A percentile compares a stretch with the other conserved stretches of the same genome.
phyloP scores from a whole-genome alignment of 2,888 invertebrate genomes.

The Chouioia cunea region DNA sequence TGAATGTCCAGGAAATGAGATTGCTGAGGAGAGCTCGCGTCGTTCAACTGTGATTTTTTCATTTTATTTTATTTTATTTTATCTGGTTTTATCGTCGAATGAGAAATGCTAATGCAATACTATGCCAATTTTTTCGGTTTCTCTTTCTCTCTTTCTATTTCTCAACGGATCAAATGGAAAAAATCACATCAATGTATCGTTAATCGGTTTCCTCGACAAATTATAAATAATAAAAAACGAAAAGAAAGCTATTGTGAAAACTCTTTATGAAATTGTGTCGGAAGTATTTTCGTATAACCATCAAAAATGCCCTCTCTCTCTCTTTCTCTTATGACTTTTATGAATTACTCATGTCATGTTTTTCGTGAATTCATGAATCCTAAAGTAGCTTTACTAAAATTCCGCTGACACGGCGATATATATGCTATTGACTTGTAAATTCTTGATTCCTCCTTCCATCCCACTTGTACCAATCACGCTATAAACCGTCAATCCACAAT shows the following conservation, averaged over 20 bases:
- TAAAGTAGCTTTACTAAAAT: background rate
- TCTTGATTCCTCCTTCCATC: conserved; percentile 25
- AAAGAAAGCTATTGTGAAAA: too few relatives aligned
- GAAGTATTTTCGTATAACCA: too few relatives aligned
- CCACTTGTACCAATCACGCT: conserved; percentile 26
- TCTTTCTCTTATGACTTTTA: too few relatives aligned
- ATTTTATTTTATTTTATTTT: background rate
- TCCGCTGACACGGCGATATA: conserved; percentile 1
- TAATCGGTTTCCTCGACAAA: background rate
- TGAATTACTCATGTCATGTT: background rate
- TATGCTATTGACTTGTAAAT: conserved; percentile 25
- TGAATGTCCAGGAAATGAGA: conserved; percentile 63
- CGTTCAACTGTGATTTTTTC: conserved; percentile 9
- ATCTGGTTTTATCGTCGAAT: background rate
- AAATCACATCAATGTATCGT: too few relatives aligned
- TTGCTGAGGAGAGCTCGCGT: conserved; percentile 48
- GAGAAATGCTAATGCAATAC: conserved; percentile 11
- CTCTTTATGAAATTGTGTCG: too few relatives aligned
- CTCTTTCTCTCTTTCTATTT: too few relatives aligned
- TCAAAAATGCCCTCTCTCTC: too few relatives aligned
- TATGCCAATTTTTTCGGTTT: conserved; percentile 8
- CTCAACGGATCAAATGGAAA: too few relatives aligned
- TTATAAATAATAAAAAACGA: too few relatives aligned
- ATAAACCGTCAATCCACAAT: conserved; percentile 28
- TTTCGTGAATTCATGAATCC: conserved; percentile 13